Conservation (phyloP, 2,888 invertebrate genomes). For the Prosopocoilus inquinatus region DNA sequence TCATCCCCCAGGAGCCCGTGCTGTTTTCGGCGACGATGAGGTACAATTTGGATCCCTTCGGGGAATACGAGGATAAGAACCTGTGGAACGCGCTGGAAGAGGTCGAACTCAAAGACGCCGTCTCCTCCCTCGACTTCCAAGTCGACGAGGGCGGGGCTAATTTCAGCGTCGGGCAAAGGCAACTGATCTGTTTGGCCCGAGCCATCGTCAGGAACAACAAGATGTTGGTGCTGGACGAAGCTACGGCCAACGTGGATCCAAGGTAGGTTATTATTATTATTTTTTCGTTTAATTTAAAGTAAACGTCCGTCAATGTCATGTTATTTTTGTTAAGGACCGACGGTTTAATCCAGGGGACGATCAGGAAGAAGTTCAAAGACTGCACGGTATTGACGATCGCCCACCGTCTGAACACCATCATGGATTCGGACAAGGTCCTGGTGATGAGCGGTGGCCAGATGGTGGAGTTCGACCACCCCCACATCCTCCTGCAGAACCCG, state of each 20-base stretch:
- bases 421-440: slow-evolving; percentile 79
- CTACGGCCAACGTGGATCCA: slow-evolving; percentile 88
- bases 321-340: slow-evolving; percentile 64
- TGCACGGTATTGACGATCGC: slow-evolving; percentile 83
- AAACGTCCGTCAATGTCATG: no score
- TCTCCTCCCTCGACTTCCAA: slow-evolving; percentile 61
- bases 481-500: slow-evolving; percentile 57
- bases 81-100: slow-evolving; percentile 75
- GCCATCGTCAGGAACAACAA: slow-evolving; percentile 78
- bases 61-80: slow-evolving; percentile 65
- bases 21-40: slow-evolving; percentile 77
- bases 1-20: slow-evolving; percentile 54
- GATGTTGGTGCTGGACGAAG: slow-evolving; percentile 84
- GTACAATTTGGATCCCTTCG: slow-evolving; percentile 81
- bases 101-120: slow-evolving; percentile 73
- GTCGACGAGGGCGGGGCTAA: slow-evolving; percentile 80
- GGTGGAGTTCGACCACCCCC: slow-evolving; percentile 78
- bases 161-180: slow-evolving; percentile 85
- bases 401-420: slow-evolving; percentile 77
- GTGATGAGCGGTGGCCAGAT: slow-evolving; percentile 76
- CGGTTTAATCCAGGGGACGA: slow-evolving; percentile 73
- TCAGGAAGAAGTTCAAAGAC: slow-evolving; percentile 67
- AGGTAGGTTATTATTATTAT: slow-evolving; percentile 54
- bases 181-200: slow-evolving; percentile 81
- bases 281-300: background rate